A percentile compares a stretch with the other conserved stretches of the same genome.
Conservation (phyloP, 2,797 vertebrate genomes). For the Spondyliosoma cantharus region DNA sequence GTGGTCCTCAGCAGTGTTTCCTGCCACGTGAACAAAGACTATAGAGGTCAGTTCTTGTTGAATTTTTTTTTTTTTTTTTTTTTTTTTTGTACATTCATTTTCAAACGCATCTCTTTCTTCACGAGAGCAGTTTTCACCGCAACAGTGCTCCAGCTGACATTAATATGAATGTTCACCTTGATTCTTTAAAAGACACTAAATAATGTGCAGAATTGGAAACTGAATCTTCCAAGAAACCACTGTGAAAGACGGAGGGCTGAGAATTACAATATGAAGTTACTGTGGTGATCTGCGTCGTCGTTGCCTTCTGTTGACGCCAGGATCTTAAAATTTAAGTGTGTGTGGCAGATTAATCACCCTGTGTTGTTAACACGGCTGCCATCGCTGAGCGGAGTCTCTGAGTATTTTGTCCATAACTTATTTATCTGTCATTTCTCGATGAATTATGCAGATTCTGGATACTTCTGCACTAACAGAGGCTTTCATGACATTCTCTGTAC, state of each 20-base stretch:
- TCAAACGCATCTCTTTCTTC: conserved; percentile 60
- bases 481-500: conserved; percentile 54
- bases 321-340: conserved; percentile 30
- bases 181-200: conserved; percentile 48
- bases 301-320: conserved; percentile 41
- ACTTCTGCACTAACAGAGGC: conserved; percentile 63
- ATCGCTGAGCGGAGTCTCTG: conserved; percentile 44
- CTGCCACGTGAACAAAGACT: conserved; percentile 40
- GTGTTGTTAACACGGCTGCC: conserved; percentile 38
- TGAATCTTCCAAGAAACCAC: conserved; percentile 66
- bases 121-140: conserved; percentile 53
- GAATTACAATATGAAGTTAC: conserved; percentile 59
- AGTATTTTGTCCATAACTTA: conserved; percentile 65
- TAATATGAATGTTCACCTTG: conserved; percentile 49
- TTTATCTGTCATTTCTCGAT: conserved; percentile 63
- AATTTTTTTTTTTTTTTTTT: not conserved
- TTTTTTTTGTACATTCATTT: conserved; percentile 28
- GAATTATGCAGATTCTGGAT: conserved; percentile 68
- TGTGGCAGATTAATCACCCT: conserved; percentile 46
- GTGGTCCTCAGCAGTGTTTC: conserved; percentile 41
- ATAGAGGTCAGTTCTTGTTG: conserved; percentile 13
- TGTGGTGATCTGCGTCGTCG: conserved; percentile 35
- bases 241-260: conserved; percentile 70
- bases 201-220: conserved; percentile 40
- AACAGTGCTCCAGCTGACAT: conserved; percentile 32